Evolutionary conservation across 2,113 vertebrate species (phyloP), one percentile per base, ranked within the genome.

Genomic region (Rhinopomastus cyanomelas): DNA sequence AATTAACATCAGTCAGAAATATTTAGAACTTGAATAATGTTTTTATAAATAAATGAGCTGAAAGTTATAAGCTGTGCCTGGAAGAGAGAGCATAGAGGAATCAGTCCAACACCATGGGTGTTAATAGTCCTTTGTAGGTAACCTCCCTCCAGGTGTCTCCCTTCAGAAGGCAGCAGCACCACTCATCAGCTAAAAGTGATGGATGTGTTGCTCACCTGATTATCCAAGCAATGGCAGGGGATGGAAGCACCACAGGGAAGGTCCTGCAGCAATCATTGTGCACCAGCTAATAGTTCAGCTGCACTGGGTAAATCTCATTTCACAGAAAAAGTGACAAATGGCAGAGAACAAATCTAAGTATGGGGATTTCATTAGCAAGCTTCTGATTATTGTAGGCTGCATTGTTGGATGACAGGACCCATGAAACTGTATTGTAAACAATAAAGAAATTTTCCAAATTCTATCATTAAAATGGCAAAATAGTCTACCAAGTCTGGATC

Each of bases 161-260:
- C 37, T 73, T 51, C 48, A 44, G 29, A 62, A 62, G 76, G 42
- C 52, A 75, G 65, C 6, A 5, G 55, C 46, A 52, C 26, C 2
- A 3, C 64, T 76, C 37, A 12, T 42, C 37, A 30, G 55, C 59
- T n/a, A 4, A 2, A 76, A 73, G 39, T 59, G 75, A 87, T 1
- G 4, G 37, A 79, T 69, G 29, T 55, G 65, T 62, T n/a, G n/a
- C 73, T 81, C 27, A 59, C 26, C 64, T 56, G 51, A 74, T 91
- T 32, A 89, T 22, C 87, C 37, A 64, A 85, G 37, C n/a, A 36
- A 29, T 0, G 0, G 36, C 62, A 59, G 36, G 34, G 71, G 14
- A n/a, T 20, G 56, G 57, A 69, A 87, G 10, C 0, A 0, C 60
- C 1, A 0, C 34, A 61, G 42, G 49, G 64, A 49, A 46, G 57